Percentiles rank a stretch among this genome's conserved stretches.
These are phyloP conservation scores for Bactericera cockerelli DNA, from an alignment of 1,140 invertebrate species.

Conservation along the genomic window DNA sequence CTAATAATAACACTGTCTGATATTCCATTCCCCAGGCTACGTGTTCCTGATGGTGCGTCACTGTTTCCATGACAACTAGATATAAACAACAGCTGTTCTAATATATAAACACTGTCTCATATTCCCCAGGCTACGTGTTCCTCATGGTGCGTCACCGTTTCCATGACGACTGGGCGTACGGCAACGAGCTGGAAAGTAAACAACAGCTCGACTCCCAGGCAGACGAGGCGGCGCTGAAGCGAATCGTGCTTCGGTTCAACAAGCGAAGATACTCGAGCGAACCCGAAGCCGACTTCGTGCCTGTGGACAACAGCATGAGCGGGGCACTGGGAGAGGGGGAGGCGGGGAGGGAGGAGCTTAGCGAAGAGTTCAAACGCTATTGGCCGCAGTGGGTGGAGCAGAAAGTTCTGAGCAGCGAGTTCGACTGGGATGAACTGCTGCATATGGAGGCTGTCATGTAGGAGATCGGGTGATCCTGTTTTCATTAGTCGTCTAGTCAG, in stretches of 20 bases:
- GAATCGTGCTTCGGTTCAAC: background rate
- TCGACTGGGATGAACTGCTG: background rate
- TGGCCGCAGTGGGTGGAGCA: background rate
- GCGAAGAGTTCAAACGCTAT: background rate
- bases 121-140: background rate
- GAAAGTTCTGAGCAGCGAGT: background rate
- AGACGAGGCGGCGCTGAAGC: background rate
- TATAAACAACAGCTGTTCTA: too few relatives aligned
- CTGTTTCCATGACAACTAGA: too few relatives aligned
- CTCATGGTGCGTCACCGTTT: conserved; percentile 1
- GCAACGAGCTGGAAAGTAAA: conserved; percentile 1
- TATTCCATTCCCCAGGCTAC: too few relatives aligned
- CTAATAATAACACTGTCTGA: too few relatives aligned
- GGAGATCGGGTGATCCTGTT: too few relatives aligned
- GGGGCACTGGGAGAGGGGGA: background rate
- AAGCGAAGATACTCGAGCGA: background rate
- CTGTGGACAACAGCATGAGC: background rate
- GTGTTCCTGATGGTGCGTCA: too few relatives aligned
- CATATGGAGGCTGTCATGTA: too few relatives aligned
- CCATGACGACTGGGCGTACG: conserved; percentile 2
- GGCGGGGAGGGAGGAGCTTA: background rate
- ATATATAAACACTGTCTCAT: too few relatives aligned
- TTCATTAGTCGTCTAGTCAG: too few relatives aligned
- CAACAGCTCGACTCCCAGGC: background rate
- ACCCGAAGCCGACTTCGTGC: background rate